These are phyloP conservation scores for Pteronura brasiliensis DNA, from an alignment of 2,113 vertebrate species.

Conservation along the genomic window DNA sequence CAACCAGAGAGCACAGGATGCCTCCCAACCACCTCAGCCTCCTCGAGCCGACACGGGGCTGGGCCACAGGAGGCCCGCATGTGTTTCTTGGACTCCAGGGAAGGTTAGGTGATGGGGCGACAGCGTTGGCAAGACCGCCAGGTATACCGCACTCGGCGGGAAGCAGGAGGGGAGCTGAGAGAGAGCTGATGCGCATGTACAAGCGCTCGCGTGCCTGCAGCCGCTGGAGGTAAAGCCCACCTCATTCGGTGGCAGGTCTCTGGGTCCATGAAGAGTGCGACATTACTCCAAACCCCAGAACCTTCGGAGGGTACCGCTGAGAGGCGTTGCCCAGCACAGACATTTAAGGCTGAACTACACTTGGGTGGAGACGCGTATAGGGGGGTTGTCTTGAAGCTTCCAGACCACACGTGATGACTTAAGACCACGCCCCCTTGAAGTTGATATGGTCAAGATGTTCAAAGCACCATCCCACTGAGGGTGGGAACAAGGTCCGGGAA, in stretches of 20 bases:
- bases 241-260: neutral
- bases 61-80: neutral
- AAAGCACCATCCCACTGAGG: neutral
- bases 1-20: neutral
- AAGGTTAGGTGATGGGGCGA: neutral
- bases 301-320: neutral
- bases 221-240: neutral
- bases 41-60: neutral
- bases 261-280: neutral
- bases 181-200: neutral
- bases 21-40: neutral
- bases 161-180: neutral
- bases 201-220: rapidly evolving
- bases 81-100: neutral
- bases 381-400: neutral
- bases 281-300: neutral
- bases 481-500: neutral
- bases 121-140: neutral
- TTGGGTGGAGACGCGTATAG: rapidly evolving
- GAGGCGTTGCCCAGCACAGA: neutral
- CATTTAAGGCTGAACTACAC: neutral
- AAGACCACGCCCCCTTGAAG: neutral
- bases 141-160: no score
- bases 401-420: neutral
- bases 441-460: neutral